phyloP scores from a whole-genome alignment of 2,797 vertebrate species.

The Menidia menidia region DNA sequence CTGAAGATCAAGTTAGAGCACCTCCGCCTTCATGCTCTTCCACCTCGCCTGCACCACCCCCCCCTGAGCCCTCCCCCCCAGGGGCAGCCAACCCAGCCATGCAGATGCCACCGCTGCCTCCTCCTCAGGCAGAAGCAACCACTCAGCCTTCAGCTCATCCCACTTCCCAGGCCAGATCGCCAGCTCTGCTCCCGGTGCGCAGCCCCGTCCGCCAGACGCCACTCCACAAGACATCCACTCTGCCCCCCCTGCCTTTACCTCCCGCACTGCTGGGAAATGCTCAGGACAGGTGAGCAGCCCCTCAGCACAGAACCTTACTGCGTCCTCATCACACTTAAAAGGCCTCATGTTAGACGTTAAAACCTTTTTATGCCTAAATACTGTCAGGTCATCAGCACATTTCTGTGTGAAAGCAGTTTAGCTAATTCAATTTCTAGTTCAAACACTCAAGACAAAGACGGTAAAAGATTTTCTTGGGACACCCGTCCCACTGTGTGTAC shows the following conservation, averaged over 20 bases:
- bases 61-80: constrained; percentile 74
- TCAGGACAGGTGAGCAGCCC: constrained; percentile 91
- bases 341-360: neutral
- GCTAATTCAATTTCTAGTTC: neutral
- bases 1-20: constrained; percentile 66
- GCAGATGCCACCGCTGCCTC: constrained; percentile 79
- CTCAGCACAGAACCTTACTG: neutral
- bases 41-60: constrained; percentile 79
- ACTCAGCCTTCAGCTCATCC: constrained; percentile 38
- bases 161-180: constrained; percentile 77
- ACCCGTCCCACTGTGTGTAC: neutral
- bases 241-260: constrained; percentile 94
- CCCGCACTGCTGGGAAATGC: constrained; percentile 92
- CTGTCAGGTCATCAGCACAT: neutral
- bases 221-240: constrained; percentile 93
- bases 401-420: neutral
- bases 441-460: neutral
- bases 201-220: constrained; percentile 75
- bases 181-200: constrained; percentile 73
- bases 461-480: neutral
- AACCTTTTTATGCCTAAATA: neutral
- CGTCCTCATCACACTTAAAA: neutral
- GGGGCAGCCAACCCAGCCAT: constrained; percentile 41
- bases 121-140: constrained; percentile 76
- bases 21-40: constrained; percentile 74